These are phyloP conservation scores for Zoanthus gigantus DNA, from an alignment of 92 coral and sea anemone genomes.

Conservation along the genomic window DNA sequence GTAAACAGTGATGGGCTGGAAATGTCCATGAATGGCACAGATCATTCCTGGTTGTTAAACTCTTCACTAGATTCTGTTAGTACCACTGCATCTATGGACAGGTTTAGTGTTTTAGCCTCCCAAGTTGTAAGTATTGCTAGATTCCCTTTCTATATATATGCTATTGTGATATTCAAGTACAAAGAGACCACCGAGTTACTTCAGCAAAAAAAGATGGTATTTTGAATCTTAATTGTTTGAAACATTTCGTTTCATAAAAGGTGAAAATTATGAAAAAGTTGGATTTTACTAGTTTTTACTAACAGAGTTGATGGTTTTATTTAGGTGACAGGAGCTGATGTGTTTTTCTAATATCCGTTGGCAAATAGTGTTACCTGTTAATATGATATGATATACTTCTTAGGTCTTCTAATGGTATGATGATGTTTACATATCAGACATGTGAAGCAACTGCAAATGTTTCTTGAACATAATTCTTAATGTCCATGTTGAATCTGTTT, in stretches of 20 bases:
- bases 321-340: too few species aligned
- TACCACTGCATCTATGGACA: slow-evolving; percentile 75
- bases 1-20: slow-evolving; percentile 65
- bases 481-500: neutral
- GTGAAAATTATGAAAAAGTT: too few species aligned
- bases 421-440: neutral
- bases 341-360: too few species aligned
- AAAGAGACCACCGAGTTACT: neutral
- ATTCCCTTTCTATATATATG: neutral
- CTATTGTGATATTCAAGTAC: neutral
- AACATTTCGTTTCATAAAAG: too few species aligned
- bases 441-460: neutral
- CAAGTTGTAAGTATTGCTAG: slow-evolving; percentile 77
- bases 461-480: neutral
- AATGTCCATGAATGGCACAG: slow-evolving; percentile 39
- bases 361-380: too few species aligned
- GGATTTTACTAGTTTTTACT: too few species aligned
- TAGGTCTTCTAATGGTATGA: neutral
- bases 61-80: slow-evolving; percentile 69
- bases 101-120: slow-evolving; percentile 74
- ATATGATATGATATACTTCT: too few species aligned
- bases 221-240: neutral
- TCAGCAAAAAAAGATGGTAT: neutral
- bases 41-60: slow-evolving; percentile 76
- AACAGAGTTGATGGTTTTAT: too few species aligned